These are phyloP conservation scores for Sminthopsis crassicaudata DNA, from an alignment of 2,113 vertebrate species.

Conservation along the genomic window DNA sequence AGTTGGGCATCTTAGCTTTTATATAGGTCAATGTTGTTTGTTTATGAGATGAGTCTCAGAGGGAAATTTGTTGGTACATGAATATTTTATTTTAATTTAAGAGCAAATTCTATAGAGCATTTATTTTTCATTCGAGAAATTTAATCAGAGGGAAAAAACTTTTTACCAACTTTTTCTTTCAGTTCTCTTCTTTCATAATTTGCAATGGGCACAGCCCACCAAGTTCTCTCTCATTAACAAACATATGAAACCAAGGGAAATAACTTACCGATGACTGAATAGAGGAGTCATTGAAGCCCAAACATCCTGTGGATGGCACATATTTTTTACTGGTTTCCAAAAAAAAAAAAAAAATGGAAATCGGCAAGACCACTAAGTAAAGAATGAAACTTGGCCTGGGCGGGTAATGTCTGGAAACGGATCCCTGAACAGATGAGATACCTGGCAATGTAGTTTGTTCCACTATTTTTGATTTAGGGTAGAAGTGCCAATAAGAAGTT, in stretches of 20 bases:
- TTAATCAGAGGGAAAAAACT: not conserved
- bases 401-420: fast-evolving
- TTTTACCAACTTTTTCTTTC: not conserved
- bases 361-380: not conserved
- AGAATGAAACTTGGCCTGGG: fast-evolving
- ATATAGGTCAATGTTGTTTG: not conserved
- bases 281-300: fast-evolving
- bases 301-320: too few relatives aligned
- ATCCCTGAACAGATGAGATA: not conserved
- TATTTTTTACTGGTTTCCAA: not conserved
- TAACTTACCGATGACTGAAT: not conserved
- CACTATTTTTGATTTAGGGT: not conserved
- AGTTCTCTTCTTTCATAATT: not conserved
- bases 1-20: not conserved
- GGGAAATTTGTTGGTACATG: not conserved
- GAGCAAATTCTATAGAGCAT: not conserved
- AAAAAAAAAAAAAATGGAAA: not conserved
- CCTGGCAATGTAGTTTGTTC: not conserved
- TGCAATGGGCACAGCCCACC: fast-evolving
- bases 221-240: not conserved
- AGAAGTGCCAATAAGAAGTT: not conserved
- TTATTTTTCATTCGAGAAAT: slow-evolving; percentile 32
- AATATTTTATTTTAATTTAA: slow-evolving; percentile 9
- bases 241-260: not conserved
- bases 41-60: not conserved